phyloP scores from a whole-genome alignment of 1,140 invertebrate genomes.

The Doryteuthis pealeii region DNA sequence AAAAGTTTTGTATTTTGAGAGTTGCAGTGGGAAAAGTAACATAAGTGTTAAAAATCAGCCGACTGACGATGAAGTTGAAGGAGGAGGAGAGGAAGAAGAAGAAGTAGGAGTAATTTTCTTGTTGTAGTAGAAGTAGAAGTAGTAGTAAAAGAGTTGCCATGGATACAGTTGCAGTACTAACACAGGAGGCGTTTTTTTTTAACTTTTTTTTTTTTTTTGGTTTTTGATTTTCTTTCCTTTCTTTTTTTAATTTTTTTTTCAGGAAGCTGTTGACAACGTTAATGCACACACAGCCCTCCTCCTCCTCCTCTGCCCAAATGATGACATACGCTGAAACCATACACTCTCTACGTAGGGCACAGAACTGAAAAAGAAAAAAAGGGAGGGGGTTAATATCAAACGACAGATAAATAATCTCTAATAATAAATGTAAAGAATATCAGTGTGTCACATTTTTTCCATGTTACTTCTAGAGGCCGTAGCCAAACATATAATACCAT shows the following conservation, averaged over 20 bases:
- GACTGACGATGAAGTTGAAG: background rate
- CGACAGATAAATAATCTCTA: too few species aligned
- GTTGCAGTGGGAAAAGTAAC: background rate
- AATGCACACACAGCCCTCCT: background rate
- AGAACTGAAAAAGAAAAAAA: conserved; percentile 1
- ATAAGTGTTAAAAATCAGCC: too few species aligned
- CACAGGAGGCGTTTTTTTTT: background rate
- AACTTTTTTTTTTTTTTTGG: too few species aligned
- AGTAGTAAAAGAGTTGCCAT: background rate
- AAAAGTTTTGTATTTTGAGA: too few species aligned
- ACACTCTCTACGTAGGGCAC: background rate
- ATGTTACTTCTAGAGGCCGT: too few species aligned
- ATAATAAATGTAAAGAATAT: too few species aligned
- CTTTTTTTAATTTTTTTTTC: too few species aligned
- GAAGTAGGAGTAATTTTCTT: background rate
- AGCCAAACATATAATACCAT: too few species aligned
- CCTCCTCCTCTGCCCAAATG: background rate
- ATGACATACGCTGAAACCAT: background rate
- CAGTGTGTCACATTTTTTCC: too few species aligned
- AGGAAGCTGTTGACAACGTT: background rate
- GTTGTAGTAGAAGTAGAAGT: too few species aligned
- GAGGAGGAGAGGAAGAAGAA: conserved; percentile 8
- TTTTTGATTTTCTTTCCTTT: too few species aligned
- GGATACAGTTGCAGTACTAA: conserved; percentile 9
- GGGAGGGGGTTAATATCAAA: too few species aligned